Conservation (phyloP, 2,888 invertebrate species). For the Drosophila leonis region DNA sequence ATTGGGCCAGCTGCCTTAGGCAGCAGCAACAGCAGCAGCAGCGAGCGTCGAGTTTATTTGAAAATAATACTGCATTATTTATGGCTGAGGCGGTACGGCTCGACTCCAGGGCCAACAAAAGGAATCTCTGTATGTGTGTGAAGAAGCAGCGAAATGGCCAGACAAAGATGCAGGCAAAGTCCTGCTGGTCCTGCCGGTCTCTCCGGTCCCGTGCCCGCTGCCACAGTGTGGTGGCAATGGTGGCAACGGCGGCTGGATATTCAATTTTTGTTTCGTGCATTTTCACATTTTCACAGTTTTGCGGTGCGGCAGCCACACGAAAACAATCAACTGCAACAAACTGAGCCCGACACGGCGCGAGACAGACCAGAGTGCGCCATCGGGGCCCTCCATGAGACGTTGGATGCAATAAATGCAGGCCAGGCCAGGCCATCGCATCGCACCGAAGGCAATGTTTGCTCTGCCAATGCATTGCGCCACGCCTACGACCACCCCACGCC, state of each 20-base stretch:
- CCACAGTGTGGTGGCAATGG: conserved; percentile 24
- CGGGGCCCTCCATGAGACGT: conserved; percentile 32
- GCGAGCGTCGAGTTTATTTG: conserved; percentile 73
- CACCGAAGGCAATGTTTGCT: conserved; percentile 51
- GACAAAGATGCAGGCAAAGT: conserved; percentile 40
- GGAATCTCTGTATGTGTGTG: conserved; percentile 27
- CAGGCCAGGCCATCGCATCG: conserved; percentile 1
- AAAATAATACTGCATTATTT: conserved; percentile 81
- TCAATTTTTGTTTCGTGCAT: conserved; percentile 69
- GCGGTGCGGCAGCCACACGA: conserved; percentile 70
- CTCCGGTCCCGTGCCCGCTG: conserved; percentile 13
- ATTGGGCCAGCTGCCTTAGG: conserved; percentile 51
- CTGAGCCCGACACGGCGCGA: conserved; percentile 46
- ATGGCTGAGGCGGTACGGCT: conserved; percentile 63
- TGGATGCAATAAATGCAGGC: conserved; percentile 59
- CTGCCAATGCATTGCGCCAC: conserved; percentile 39
- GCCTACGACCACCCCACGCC: conserved; percentile 25
- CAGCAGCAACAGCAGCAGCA: conserved; percentile 35
- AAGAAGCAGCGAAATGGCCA: conserved; percentile 9
- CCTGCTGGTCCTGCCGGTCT: conserved; percentile 9
- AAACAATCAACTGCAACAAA: conserved; percentile 70
- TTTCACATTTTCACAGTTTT: conserved; percentile 69
- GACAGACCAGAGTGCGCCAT: conserved; percentile 12
- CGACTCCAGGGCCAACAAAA: conserved; percentile 46
- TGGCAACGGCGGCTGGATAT: conserved; percentile 37